Evolutionary conservation across 2,797 vertebrate genomes (phyloP), one percentile per base, ranked within the genome.

Genomic region (Calcarius lapponicus): DNA sequence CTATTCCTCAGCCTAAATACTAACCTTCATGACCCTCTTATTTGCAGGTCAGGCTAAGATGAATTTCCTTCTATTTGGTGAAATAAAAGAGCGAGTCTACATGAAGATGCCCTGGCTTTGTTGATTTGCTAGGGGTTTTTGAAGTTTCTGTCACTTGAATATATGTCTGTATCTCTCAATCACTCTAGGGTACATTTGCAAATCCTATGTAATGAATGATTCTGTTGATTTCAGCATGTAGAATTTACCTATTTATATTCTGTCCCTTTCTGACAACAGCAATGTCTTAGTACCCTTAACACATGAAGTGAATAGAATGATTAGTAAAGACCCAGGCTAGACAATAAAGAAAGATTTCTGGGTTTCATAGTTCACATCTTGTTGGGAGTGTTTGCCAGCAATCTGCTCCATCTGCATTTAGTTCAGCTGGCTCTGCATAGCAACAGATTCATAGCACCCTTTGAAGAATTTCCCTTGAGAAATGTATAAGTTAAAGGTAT

Each of bases 351-450:
- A 45, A 57, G 32, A 79, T 26, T 85, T 79, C 43, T 79, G 51
- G 19, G 69, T 83, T 34, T 95, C 31, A 18, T 78, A 72, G 50
- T 86, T 96, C 85, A 65, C 31, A 54, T 81, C 65, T 40, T 81
- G 66, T 79, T 87, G 22, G n/a, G 69, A 81, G 20, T 31, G 19
- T 51, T 95, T 95, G 73, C 70, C 70, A 93, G 86, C 66, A 75
- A 48, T 71, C 62, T 72, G 58, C 38, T 90, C 91, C 62, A 91
- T 75, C 80, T 90, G 38, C 62, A 48, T 78, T 80, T 92, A 69
- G 38, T 64, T 95, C 58, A 38, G 47, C 50, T 88, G 86, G 29
- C 58, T 91, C 28, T 62, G 66, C 76, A 22, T 81, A 88, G 88
- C 88, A 94, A 73, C 66, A 58, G 54, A 72, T 34, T 40, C 45